Evolutionary conservation across 2,888 invertebrate species (phyloP), one percentile per base, ranked within the genome.

Genomic region (Chaitophorus viminalis): DNA sequence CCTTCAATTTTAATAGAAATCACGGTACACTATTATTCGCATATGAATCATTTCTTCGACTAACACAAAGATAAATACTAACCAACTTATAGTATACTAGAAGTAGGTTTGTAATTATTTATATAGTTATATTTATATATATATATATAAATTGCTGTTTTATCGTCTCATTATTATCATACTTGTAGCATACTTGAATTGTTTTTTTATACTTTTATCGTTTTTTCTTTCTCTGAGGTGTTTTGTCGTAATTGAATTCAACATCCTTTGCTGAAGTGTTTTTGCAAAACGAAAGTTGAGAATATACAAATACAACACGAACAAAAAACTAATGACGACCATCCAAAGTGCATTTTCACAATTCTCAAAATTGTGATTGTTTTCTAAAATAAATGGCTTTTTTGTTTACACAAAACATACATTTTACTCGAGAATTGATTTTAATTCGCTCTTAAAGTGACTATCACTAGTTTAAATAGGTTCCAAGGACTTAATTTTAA

Each of bases 171-270:
- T 85, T 70, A 77, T 54, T 70, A 65, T 77, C 65, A 70, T 70
- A 18, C n/a, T 85, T 77, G 52, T 76, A 25, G 33, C 25, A 31
- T 82, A 46, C 54, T 72, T 33, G 17, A 46, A 36, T 70, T 78
- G 5, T 79, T 72, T 33, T 72, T 60, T 29, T 25, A 84, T 65
- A 84, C 31, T 76, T 77, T 39, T 52, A 52, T 68, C 33, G 52
- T 52, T 54, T 68, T 21, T 79, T 74, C 65, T 52, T 65, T 31
- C 54, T 75, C 5, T n/a, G n/a, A 33, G 31, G 39, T 79, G 39
- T 81, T 74, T 87, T 81, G 39, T 74, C 21, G 46, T 81, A 79
- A 72, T 86, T 86, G 70, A 78, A 86, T 86, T 86, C 72, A 72
- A 60, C 86, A 36, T 68, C 72, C 39, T 86, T 60, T 60, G 65